Percentiles rank a stretch among this genome's conserved stretches.
Evolutionary conservation across 2,888 invertebrate species (phyloP).

Genomic region (Leucania comma): DNA sequence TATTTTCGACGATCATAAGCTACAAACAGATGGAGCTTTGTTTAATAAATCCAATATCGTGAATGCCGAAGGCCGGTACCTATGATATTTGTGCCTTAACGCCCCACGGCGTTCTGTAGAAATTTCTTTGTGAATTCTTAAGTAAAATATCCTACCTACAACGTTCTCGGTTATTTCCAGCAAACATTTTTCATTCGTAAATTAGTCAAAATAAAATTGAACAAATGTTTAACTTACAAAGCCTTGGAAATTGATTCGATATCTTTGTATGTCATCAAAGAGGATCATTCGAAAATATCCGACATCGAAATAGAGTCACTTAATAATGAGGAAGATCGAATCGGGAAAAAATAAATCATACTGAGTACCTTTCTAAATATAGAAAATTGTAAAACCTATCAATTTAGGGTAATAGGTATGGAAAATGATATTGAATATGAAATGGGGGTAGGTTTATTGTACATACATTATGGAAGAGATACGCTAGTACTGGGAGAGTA

Average conservation of each 20-base stretch:
- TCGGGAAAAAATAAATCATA: slow-evolving; percentile 40
- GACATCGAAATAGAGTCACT: slow-evolving; percentile 24
- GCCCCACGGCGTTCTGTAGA: background rate
- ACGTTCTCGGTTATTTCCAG: background rate
- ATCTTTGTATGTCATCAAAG: slow-evolving; percentile 47
- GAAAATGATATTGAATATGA: slow-evolving; percentile 45
- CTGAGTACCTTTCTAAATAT: slow-evolving; percentile 21
- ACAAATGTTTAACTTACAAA: slow-evolving; percentile 42
- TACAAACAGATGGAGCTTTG: slow-evolving; percentile 3
- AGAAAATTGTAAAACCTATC: slow-evolving; percentile 25
- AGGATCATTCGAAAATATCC: slow-evolving; percentile 23
- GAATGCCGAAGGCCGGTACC: background rate
- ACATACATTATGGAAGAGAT: slow-evolving; percentile 41
- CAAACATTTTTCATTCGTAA: slow-evolving; percentile 7
- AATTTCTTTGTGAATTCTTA: slow-evolving; percentile 6
- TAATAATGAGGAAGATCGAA: slow-evolving; percentile 9
- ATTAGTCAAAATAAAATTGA: slow-evolving; percentile 27
- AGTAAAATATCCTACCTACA: slow-evolving; percentile 4
- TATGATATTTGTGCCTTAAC: background rate
- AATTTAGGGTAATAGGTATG: slow-evolving; percentile 28
- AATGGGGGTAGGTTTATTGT: slow-evolving; percentile 37
- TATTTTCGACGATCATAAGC: slow-evolving; percentile 7
- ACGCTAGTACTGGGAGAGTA: slow-evolving; percentile 4
- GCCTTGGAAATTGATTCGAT: slow-evolving; percentile 39
- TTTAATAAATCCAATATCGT: slow-evolving; percentile 24